A percentile compares a stretch with the other conserved stretches of the same genome.
Evolutionary conservation across 1,140 invertebrate species (phyloP).

Genomic region (Pantala flavescens): DNA sequence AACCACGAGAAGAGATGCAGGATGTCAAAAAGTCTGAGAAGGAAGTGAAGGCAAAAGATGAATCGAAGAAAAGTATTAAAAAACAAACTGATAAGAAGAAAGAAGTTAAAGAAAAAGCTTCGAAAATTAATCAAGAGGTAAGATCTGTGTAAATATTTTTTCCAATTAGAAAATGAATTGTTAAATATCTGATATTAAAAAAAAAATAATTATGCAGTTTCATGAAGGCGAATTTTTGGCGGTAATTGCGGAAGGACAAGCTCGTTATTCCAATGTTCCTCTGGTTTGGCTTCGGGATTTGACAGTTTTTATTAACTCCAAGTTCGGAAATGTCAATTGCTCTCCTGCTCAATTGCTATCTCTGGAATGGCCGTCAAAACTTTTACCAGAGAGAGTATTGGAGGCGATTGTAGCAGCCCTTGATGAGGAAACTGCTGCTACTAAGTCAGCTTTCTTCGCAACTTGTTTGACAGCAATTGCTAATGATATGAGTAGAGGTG

Average conservation of each 20-base stretch:
- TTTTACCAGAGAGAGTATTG: not conserved
- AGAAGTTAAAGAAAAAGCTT: slow-evolving; percentile 40
- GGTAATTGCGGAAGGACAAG: slow-evolving; percentile 41
- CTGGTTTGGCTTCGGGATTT: slow-evolving; percentile 40
- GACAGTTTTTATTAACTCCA: not conserved
- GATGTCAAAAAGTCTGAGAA: not conserved
- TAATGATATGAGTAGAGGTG: slow-evolving; percentile 52
- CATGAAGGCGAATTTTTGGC: slow-evolving; percentile 41
- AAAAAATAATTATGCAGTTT: slow-evolving; percentile 35
- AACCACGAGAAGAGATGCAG: slow-evolving; percentile 16
- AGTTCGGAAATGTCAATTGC: not conserved
- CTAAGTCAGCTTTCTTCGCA: slow-evolving; percentile 48
- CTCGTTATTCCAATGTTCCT: slow-evolving; percentile 48
- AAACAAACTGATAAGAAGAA: not conserved
- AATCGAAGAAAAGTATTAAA: not conserved
- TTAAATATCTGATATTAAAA: too few species aligned
- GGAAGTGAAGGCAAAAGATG: not conserved
- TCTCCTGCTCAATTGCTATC: not conserved
- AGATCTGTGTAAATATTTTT: not conserved
- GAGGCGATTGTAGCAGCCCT: not conserved
- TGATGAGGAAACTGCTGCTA: not conserved
- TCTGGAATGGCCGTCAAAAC: not conserved
- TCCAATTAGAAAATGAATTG: too few species aligned
- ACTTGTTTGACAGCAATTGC: slow-evolving; percentile 50
- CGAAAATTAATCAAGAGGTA: slow-evolving; percentile 49